Evolutionary conservation across 2,113 vertebrate species (phyloP).

Genomic region (Myocastor coypus): DNA sequence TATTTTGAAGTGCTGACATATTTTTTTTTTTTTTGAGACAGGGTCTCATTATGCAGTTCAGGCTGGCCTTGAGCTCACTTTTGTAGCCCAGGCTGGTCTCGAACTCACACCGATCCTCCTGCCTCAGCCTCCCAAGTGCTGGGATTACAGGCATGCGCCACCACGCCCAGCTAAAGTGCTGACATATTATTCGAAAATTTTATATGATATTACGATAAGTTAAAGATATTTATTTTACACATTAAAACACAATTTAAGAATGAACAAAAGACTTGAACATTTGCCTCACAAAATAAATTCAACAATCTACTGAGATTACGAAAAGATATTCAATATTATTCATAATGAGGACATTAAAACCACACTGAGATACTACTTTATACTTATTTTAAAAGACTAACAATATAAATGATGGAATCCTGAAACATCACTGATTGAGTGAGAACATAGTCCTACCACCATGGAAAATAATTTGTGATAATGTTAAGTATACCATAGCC

Average conservation of each 20-base stretch:
- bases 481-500: neutral
- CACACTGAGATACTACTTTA: neutral
- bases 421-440: neutral
- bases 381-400: neutral
- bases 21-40: too few species aligned
- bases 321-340: neutral
- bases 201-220: neutral
- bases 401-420: neutral
- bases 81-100: too few species aligned
- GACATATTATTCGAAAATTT: neutral
- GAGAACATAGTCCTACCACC: neutral
- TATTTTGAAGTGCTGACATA: neutral
- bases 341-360: neutral
- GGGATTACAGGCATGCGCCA: too few species aligned
- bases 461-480: neutral
- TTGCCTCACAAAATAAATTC: neutral
- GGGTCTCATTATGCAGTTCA: too few species aligned
- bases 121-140: too few species aligned
- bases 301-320: neutral
- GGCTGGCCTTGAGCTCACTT: too few species aligned
- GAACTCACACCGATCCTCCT: too few species aligned
- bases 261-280: neutral
- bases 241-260: neutral
- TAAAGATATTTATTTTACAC: neutral
- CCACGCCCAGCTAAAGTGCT: too few species aligned